Evolutionary conservation across 2,888 invertebrate genomes (phyloP), one percentile per base, ranked within the genome.

Genomic region (Ormyrus nitidulus): DNA sequence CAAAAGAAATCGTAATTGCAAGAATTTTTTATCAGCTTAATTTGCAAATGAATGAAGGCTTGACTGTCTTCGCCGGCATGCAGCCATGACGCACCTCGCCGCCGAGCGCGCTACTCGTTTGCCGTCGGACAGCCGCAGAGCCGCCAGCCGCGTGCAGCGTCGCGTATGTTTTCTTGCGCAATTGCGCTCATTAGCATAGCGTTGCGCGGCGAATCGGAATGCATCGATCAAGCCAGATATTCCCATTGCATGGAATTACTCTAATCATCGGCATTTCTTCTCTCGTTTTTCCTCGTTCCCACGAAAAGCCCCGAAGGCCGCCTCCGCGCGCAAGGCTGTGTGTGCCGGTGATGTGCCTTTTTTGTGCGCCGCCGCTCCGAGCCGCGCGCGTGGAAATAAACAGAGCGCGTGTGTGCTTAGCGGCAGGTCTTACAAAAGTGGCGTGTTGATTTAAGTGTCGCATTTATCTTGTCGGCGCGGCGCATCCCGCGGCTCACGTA

Each of bases 371-470:
- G 19, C 19, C 19, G 19, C 19, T 1, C 2, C 19, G n/a, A n/a
- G 1, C 19, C 19, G 19, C 19, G 19, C 19, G 19, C 19, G 19
- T 19, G 19, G 19, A 19, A 19, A 19, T 19, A 19, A 19, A 19
- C 19, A 19, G 19, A 19, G 19, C 19, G 19, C 19, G 19, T 19
- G 19, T 49, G 53, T 76, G 64, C 46, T 70, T 69, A 19, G 83
- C 85, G 77, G 76, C 81, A 84, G 81, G 82, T 79, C 19, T 19
- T 82, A 82, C 82, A 80, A 83, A 85, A 86, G 85, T 86, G 82
- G 83, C 84, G 84, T 84, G 84, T 82, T 85, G 85, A 87, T 84
- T 85, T 80, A 82, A 81, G 85, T 81, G 84, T 83, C 86, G 83
- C 83, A 86, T 86, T 84, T 81, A 85, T 85, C 85, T 85, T 84